phyloP scores from a whole-genome alignment of 2,797 vertebrate genomes.

The Crocodylus rhombifer region DNA sequence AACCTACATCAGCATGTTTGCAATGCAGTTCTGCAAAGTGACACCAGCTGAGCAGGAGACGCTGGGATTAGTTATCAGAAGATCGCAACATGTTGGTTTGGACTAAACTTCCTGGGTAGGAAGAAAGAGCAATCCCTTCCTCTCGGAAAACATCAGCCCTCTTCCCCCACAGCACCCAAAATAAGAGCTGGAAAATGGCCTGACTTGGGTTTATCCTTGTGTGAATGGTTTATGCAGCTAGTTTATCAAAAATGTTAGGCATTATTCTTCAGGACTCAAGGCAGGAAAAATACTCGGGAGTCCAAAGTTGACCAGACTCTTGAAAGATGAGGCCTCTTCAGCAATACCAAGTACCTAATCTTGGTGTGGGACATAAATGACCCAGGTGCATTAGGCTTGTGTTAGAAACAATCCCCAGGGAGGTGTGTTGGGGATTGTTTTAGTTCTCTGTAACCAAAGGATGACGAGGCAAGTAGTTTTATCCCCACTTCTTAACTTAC shows the following conservation, averaged over 20 bases:
- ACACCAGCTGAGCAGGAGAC: neutral
- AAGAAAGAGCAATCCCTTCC: neutral
- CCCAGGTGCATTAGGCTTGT: constrained; percentile 45
- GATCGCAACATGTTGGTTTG: neutral
- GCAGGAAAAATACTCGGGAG: neutral
- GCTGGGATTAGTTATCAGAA: neutral
- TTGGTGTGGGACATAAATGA: constrained; percentile 2
- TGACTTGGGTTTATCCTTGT: neutral
- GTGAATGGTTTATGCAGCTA: neutral
- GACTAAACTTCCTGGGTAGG: neutral
- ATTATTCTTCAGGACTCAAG: neutral
- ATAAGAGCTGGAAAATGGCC: neutral
- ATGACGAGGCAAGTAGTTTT: neutral
- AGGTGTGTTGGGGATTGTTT: neutral
- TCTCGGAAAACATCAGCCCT: neutral
- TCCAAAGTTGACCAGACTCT: neutral
- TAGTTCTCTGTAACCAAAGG: neutral
- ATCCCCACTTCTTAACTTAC: neutral
- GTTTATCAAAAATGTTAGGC: neutral
- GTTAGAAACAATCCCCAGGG: constrained; percentile 39
- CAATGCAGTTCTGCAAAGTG: neutral
- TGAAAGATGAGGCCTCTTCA: neutral
- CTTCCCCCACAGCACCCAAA: no score
- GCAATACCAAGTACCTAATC: neutral
- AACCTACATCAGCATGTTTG: neutral